Conservation (phyloP, 2,888 invertebrate genomes). For the Drosophila anomalata region DNA sequence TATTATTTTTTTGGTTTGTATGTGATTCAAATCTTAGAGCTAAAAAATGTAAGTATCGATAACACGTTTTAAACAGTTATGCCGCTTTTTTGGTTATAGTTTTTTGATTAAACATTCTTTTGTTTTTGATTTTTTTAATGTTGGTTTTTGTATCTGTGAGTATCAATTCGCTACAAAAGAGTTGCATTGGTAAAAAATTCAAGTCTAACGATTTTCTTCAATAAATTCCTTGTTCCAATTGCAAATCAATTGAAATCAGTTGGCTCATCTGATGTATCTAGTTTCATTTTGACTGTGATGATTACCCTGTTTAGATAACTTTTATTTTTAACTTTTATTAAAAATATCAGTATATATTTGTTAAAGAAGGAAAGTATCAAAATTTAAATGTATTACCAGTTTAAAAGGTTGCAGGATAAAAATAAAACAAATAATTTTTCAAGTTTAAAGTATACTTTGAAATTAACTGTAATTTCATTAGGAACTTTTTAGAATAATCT, state of each 20-base stretch:
- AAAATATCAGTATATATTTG: background rate
- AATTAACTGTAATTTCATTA: slow-evolving; percentile 16
- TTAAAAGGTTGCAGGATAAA: background rate
- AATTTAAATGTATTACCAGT: background rate
- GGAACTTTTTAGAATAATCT: slow-evolving; percentile 13
- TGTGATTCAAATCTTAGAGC: slow-evolving; percentile 62
- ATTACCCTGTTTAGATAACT: slow-evolving; percentile 60
- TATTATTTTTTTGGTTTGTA: slow-evolving; percentile 15
- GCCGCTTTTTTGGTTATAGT: slow-evolving; percentile 53
- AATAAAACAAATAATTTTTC: background rate
- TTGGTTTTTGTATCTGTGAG: slow-evolving; percentile 27
- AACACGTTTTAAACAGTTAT: slow-evolving; percentile 77
- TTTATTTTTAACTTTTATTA: background rate
- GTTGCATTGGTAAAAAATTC: slow-evolving; percentile 72
- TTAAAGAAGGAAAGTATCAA: background rate
- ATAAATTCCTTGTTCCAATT: slow-evolving; percentile 76
- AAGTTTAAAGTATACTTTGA: slow-evolving; percentile 27
- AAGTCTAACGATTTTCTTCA: slow-evolving; percentile 78
- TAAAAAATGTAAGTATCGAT: slow-evolving; percentile 58
- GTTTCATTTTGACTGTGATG: slow-evolving; percentile 36
- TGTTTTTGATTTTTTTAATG: slow-evolving; percentile 50
- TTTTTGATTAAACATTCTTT: slow-evolving; percentile 75
- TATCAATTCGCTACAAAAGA: slow-evolving; percentile 63
- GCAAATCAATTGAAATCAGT: slow-evolving; percentile 45
- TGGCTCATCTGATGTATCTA: slow-evolving; percentile 57